Base-by-base conservation (phyloP, 1,140 invertebrate genomes). In the Papilio glaucus region DNA sequence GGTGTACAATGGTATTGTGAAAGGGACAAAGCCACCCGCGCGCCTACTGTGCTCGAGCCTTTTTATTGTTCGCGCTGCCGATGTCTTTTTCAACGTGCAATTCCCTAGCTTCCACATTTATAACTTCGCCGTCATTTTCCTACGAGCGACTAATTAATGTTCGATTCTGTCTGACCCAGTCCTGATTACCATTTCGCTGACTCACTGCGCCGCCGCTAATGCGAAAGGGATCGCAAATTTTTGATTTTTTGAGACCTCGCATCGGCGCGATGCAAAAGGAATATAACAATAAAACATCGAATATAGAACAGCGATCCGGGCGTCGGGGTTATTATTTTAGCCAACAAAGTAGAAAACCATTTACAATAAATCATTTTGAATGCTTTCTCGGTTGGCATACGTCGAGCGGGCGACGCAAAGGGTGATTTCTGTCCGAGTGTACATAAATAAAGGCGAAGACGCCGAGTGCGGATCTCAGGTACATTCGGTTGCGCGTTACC, bases 321-420 rank as follows among this genome's bases (percentile, higher is more conserved):
- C 84, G 82, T 85, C 79, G 81, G 74, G 79, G 85, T 90, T 91
- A 91, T 92, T 92, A 92, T 92, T 92, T 92, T 92, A 92, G 87
- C 90, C 90, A 90, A 92, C 90, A 92, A 92, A 89, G 90, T 92
- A 91, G 90, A 92, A 92, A 92, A 90, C 90, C 89, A 92, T 92
- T 92, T 92, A 92, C 89, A 90, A 92, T 92, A 92, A 92, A 92
- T 92, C 90, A 92, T 91, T 91, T 91, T 89, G 89, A 91, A 90
- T 88, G 89, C 87, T 86, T 90, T 90, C 89, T 91, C 83, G 88
- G 89, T 92, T 89, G 88, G 84, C 90, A 86, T 88, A 83, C 85
- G 83, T 85, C 85, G 87, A 89, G 87, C 85, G 87, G 85, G 85
- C 89, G 86, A 86, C 88, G 89, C 89, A 91, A 92, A 92, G 90